These are phyloP conservation scores for Digitonthophagus gazella DNA, from an alignment of 2,888 invertebrate genomes.

Conservation along the genomic window DNA sequence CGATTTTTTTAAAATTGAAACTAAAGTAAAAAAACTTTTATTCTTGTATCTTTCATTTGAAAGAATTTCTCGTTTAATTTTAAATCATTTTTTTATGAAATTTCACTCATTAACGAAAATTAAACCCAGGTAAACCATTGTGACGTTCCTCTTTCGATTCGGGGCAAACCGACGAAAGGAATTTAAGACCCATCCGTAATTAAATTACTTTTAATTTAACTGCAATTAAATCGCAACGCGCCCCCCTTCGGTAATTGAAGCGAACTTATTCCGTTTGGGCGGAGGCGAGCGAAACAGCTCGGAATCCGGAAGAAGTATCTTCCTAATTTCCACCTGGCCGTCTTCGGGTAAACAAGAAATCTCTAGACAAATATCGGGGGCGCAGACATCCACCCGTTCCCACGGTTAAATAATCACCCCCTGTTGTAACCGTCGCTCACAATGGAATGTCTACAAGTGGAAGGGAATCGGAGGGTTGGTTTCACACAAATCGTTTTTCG, in stretches of 20 bases:
- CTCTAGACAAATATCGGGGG: not conserved
- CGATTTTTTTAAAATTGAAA: too few relatives aligned
- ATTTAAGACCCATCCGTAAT: not conserved
- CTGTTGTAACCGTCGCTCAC: not conserved
- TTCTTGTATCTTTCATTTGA: too few relatives aligned
- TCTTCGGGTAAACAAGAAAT: not conserved
- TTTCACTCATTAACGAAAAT: not conserved
- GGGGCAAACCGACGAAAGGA: not conserved
- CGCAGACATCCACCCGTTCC: not conserved
- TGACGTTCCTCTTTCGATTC: not conserved
- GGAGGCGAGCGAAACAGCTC: not conserved
- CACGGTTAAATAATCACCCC: not conserved
- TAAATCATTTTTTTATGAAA: too few relatives aligned
- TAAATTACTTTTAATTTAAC: not conserved
- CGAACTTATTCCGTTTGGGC: not conserved
- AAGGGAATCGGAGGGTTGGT: not conserved
- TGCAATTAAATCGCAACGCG: not conserved
- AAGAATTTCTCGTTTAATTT: too few relatives aligned
- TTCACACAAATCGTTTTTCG: not conserved
- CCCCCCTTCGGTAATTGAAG: not conserved
- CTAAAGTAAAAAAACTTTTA: too few relatives aligned
- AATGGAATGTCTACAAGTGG: not conserved
- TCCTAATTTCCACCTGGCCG: not conserved
- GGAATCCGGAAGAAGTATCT: not conserved
- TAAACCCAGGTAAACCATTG: not conserved